Evolutionary conservation across 2,113 vertebrate genomes (phyloP), one percentile per base, ranked within the genome.

Genomic region (Parotia lawesii): DNA sequence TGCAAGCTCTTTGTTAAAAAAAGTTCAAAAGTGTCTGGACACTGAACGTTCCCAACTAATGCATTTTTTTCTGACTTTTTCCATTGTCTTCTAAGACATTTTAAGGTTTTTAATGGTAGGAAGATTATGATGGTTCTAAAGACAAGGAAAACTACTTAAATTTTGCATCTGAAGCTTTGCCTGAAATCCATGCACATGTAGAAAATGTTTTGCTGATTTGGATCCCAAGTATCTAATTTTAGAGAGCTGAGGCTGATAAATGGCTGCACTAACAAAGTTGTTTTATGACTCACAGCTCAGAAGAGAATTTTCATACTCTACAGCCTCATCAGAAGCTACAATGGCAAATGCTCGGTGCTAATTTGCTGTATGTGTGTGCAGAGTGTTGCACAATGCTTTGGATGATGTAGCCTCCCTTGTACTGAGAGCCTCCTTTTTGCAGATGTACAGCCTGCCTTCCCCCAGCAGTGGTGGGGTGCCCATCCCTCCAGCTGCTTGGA

Each of bases 211-310:
- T 87, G 82, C 71, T 92, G 67, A 85, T 70, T 84, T 92, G 54
- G 19, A 71, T 47, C 21, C 33, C 25, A 74, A 89, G 69, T 47
- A 77, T 42, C 72, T 92, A 95, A 89, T 89, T 96, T 93, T 88
- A 90, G 92, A 92, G 38, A 53, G 38, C 64, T 10, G 21, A 85
- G 24, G 16, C 50, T 92, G 90, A 80, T 88, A 60, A 96, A 90
- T 56, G 72, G 61, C 54, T 71, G 57, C 45, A 58, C 47, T 27
- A 33, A 80, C 38, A 80, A 76, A 94, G 80, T 33, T 38, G 60
- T 19, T 87, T 80, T 73, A 82, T 79, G 87, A 84, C 82, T 96
- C 85, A 94, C 19, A 79, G 64, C 62, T 95, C 37, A 48, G 62
- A 73, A 83, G 81, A 79, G 33, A 42, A 50, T 72, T 89, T 93